A percentile compares a stretch with the other conserved stretches of the same genome.
These are phyloP conservation scores for Nannoperca obscura DNA, from an alignment of 2,797 vertebrate genomes.

Conservation along the genomic window DNA sequence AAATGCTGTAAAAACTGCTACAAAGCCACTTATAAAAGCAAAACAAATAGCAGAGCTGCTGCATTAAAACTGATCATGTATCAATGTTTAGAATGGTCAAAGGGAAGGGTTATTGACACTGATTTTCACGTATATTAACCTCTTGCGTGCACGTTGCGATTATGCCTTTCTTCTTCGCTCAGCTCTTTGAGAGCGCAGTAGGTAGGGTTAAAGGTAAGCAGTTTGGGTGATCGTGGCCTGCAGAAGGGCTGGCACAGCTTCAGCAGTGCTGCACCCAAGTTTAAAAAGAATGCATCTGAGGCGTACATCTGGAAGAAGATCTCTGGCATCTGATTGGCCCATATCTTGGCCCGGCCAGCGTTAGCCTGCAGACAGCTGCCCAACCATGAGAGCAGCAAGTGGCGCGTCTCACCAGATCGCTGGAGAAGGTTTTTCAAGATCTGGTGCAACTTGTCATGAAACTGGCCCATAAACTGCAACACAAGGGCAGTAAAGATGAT, in stretches of 20 bases:
- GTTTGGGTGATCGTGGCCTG: constrained; percentile 90
- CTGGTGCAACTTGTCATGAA: constrained; percentile 97
- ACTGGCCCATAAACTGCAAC: constrained; percentile 95
- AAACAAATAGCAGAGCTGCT: constrained; percentile 7
- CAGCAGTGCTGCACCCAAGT: constrained; percentile 93
- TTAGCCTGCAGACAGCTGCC: constrained; percentile 97
- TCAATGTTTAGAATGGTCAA: neutral
- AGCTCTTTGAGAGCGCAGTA: constrained; percentile 95
- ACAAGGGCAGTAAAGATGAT: constrained; percentile 10
- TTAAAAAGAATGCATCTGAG: constrained; percentile 97
- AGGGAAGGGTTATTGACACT: neutral
- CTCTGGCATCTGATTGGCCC: constrained; percentile 99
- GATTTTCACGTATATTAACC: constrained; percentile 78
- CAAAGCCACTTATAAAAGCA: constrained; percentile 10
- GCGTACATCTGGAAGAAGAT: constrained; percentile 98
- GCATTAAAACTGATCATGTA: neutral
- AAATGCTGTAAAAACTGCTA: neutral
- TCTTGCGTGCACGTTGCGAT: constrained; percentile 94
- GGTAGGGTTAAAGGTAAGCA: constrained; percentile 96
- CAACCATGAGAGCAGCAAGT: constrained; percentile 95
- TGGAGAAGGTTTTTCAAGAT: constrained; percentile 96
- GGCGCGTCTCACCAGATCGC: constrained; percentile 93
- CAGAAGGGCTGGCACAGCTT: constrained; percentile 98
- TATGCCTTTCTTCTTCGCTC: constrained; percentile 93
- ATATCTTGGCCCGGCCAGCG: constrained; percentile 94